A percentile compares a stretch with the other conserved stretches of the same genome.
Conservation (phyloP, 2,888 invertebrate species). For the Chrysodeixis includens region DNA sequence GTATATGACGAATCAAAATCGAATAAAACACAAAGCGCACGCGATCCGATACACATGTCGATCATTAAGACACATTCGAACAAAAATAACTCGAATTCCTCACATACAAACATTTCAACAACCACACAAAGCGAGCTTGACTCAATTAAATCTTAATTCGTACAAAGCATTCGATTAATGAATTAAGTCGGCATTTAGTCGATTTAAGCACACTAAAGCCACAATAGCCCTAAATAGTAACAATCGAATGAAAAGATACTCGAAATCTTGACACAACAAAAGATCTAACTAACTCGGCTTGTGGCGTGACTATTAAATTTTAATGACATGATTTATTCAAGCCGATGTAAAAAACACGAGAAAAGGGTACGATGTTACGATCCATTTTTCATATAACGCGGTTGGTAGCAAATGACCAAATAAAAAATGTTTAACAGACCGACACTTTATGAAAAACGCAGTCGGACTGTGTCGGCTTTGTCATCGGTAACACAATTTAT, state of each 20-base stretch:
- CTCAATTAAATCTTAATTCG: conserved; percentile 89
- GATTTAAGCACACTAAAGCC: conserved; percentile 81
- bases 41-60: conserved; percentile 79
- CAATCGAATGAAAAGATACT: conserved; percentile 85
- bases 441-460: conserved; percentile 88
- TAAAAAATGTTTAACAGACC: conserved; percentile 88
- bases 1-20: conserved; percentile 63
- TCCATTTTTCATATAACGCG: conserved; percentile 89
- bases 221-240: conserved; percentile 87
- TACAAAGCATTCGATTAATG: conserved; percentile 88
- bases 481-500: conserved; percentile 86
- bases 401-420: conserved; percentile 89
- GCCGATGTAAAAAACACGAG: conserved; percentile 79
- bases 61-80: conserved; percentile 78
- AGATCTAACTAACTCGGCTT: conserved; percentile 85
- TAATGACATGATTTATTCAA: conserved; percentile 89
- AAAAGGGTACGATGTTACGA: conserved; percentile 88
- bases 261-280: conserved; percentile 82
- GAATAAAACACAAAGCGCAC: conserved; percentile 70
- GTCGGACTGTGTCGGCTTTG: conserved; percentile 83
- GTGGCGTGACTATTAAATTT: conserved; percentile 89
- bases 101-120: conserved; percentile 71
- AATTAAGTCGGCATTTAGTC: conserved; percentile 88
- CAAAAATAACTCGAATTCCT: conserved; percentile 81
- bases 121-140: conserved; percentile 77